Evolutionary conservation across 1,140 invertebrate species (phyloP), one percentile per base, ranked within the genome.

Genomic region (Platyura marginata): DNA sequence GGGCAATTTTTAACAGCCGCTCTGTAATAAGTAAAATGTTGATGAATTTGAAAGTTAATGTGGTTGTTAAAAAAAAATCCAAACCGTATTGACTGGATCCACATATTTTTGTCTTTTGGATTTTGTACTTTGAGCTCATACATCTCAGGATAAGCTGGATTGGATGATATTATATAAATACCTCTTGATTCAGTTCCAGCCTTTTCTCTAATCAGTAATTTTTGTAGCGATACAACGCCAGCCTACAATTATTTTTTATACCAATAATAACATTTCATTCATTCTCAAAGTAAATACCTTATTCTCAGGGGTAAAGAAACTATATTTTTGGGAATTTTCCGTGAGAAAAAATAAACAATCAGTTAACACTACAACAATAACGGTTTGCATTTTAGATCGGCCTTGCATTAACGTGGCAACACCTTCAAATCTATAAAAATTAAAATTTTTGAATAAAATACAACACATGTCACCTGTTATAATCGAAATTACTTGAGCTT

Each of bases 301-400:
- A 65, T 84, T 84, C 50, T 86, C 83, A n/a, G 82, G 81, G 44
- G 80, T 83, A 52, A 85, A 85, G 61, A 87, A 87, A 1, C 75
- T 71, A 51, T 83, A 84, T 52, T 83, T 83, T 42, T 71, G 72
- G 44, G 79, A 81, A 54, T 79, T 87, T 61, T 93, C 89, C 58
- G 81, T 77, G 35, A 95, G 65, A 53, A 94, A 93, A 62, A 94
- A 87, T 18, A 95, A 65, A 35, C 93, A 80, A 59, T 94, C 89
- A 2, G 86, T 87, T 6, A 94, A 66, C 10, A 93, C 83, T 43
- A 94, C 84, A 34, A 91, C 85, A 11, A 88, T 65, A 0, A 92
- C 77, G 23, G 79, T 67, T 55, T 83, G 80, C 67, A 79, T 84
- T 66, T 88, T 87, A 36, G 79, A 76, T 37, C 82, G 67, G 5